Base-by-base conservation (phyloP, 2,113 vertebrate species). In the Sinocyclocheilus maitianheensis region DNA sequence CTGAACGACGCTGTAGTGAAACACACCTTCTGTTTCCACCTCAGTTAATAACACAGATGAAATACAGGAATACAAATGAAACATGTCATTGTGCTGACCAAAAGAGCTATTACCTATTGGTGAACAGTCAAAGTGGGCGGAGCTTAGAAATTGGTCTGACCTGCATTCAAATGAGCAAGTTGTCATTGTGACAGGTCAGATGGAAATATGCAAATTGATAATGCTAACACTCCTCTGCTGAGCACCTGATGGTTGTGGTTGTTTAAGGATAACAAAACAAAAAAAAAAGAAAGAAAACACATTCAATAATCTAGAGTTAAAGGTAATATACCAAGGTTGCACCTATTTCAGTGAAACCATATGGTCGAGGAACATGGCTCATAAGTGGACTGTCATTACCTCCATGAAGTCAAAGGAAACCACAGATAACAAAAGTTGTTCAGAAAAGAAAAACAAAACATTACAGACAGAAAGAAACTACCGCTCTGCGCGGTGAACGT, bases 351-450 rank as follows among this genome's bases (percentile, higher is more conserved):
- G 91, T 92, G 90, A 92, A 91, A 90, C 88, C 92, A 91, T 90
- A 94, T 90, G 90, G 90, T 91, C 91, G 91, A 93, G 89, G 90
- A 94, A 94, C 91, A 93, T 94, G 94, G 94, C 94, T 95, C 94
- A 94, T 92, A 92, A 92, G 88, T 91, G 93, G 92, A 91, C 90
- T 72, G 88, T 93, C 90, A 92, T 92, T 93, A 93, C 93, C 93
- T 95, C 93, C 94, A 92, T 93, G 93, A 94, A 94, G 93, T 92
- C 92, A 94, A 94, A 92, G 87, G 89, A 94, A 92, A 92, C 92
- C 91, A 92, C 91, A 92, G 10, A 62, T 40, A 93, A 92, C 87
- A 92, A 90, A 77, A 55, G 24, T 48, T 55, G 30, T 77, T 55
- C n/a, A 86, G 86, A 90, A 92, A 89, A 91, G 90, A 92, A 90